Percentiles rank a stretch among this genome's conserved stretches.
Conservation (phyloP, 2,888 invertebrate genomes). For the Lithophane semibrunnea region DNA sequence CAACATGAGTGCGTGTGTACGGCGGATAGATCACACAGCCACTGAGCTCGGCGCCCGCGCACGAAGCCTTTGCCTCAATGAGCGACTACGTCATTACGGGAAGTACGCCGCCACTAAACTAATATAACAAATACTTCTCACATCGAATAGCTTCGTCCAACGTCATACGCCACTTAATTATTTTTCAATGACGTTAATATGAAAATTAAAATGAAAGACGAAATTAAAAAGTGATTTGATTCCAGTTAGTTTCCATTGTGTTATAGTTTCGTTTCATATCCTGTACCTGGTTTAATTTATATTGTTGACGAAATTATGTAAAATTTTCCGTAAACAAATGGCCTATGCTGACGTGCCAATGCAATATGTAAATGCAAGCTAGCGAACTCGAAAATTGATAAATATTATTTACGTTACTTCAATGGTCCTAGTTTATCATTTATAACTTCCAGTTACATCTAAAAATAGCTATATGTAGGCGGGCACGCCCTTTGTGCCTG, state of each 20-base stretch:
- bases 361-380: too few species aligned
- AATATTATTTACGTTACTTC: too few species aligned
- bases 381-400: too few species aligned
- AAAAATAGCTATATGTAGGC: too few species aligned
- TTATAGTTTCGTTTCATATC: slow-evolving; percentile 43
- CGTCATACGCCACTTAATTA: slow-evolving; percentile 83
- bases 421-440: too few species aligned
- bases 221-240: slow-evolving; percentile 70
- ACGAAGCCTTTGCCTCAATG: slow-evolving; percentile 85
- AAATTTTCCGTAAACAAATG: slow-evolving; percentile 51
- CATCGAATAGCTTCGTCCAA: slow-evolving; percentile 71
- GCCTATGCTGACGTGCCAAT: slow-evolving; percentile 31
- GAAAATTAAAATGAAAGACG: slow-evolving; percentile 65
- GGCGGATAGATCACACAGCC: slow-evolving; percentile 87
- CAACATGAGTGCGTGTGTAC: slow-evolving; percentile 87
- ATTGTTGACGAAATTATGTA: slow-evolving; percentile 5
- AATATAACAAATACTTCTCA: slow-evolving; percentile 81
- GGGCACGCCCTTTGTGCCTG: too few species aligned
- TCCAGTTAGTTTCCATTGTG: slow-evolving; percentile 50
- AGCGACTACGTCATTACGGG: slow-evolving; percentile 87
- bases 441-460: too few species aligned
- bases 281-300: slow-evolving; percentile 53
- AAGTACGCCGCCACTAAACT: slow-evolving; percentile 86
- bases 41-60: slow-evolving; percentile 86
- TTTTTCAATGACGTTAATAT: slow-evolving; percentile 75